A percentile compares a stretch with the other conserved stretches of the same genome.
Evolutionary conservation across 2,888 invertebrate species (phyloP).

Genomic region (Drosophila peninsularis): DNA sequence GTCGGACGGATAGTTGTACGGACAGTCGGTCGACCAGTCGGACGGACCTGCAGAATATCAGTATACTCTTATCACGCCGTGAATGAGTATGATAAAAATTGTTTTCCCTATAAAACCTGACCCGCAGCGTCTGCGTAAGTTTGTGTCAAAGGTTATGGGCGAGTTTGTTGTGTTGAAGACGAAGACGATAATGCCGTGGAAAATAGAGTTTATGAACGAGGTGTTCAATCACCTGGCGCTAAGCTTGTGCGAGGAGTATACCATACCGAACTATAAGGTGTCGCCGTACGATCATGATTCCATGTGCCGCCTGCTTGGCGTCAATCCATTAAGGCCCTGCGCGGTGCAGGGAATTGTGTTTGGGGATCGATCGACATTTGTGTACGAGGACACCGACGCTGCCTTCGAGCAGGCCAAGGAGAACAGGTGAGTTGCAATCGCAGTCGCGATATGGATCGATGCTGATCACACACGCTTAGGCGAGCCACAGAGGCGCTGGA

Average conservation of each 20-base stretch:
- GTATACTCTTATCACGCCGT: not conserved
- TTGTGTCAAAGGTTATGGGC: slow-evolving; percentile 63
- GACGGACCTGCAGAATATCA: not conserved
- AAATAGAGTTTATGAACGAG: slow-evolving; percentile 67
- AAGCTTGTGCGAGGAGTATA: slow-evolving; percentile 53
- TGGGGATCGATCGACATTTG: slow-evolving; percentile 46
- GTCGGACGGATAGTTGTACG: not conserved
- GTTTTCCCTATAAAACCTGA: too few species aligned
- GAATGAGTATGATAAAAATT: too few species aligned
- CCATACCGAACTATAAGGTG: slow-evolving; percentile 42
- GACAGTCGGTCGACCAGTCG: not conserved
- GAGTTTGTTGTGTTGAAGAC: slow-evolving; percentile 67
- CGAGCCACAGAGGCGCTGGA: slow-evolving; percentile 31
- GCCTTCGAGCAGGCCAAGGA: slow-evolving; percentile 17
- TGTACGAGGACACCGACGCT: slow-evolving; percentile 10
- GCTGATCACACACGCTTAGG: not conserved
- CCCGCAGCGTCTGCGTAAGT: slow-evolving; percentile 46
- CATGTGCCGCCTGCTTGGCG: slow-evolving; percentile 54
- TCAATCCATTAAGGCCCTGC: slow-evolving; percentile 30
- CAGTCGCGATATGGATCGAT: too few species aligned
- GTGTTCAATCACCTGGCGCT: slow-evolving; percentile 71
- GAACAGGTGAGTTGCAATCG: slow-evolving; percentile 35
- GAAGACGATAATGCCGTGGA: slow-evolving; percentile 68
- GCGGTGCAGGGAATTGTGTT: slow-evolving; percentile 40
- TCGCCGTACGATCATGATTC: slow-evolving; percentile 55